phyloP scores from a whole-genome alignment of 2,888 invertebrate genomes.

The Charanyca ferruginea region DNA sequence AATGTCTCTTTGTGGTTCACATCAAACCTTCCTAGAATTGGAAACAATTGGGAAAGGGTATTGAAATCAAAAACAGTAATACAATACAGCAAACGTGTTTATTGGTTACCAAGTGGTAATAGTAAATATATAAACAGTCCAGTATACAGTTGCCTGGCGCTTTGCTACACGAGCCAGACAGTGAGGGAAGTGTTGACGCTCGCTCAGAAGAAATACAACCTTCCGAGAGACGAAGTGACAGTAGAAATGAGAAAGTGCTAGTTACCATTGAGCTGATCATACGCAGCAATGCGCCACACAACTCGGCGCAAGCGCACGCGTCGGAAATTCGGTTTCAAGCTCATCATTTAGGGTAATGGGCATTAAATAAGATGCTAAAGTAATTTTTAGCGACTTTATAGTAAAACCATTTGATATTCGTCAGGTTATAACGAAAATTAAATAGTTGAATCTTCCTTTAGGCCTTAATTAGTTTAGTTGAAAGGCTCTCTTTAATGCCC shows the following conservation, averaged over 20 bases:
- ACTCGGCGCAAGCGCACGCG: conserved; percentile 63
- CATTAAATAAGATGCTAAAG: conserved; percentile 6
- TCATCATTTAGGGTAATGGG: conserved; percentile 27
- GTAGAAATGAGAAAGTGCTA: conserved; percentile 10
- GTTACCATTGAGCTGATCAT: conserved; percentile 6
- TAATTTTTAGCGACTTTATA: not conserved
- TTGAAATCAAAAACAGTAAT: conserved; percentile 63
- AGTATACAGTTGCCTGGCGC: conserved; percentile 68
- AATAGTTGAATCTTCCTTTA: conserved; percentile 3
- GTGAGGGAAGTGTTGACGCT: conserved; percentile 20
- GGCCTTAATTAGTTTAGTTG: not conserved
- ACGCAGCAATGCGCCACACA: conserved; percentile 63
- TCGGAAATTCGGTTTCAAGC: conserved; percentile 54
- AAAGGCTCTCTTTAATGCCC: conserved; percentile 22
- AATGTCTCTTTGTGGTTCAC: not conserved
- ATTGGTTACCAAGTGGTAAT: conserved; percentile 69
- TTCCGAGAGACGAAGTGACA: conserved; percentile 20
- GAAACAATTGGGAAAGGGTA: not conserved
- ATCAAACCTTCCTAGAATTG: not conserved
- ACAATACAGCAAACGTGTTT: conserved; percentile 79
- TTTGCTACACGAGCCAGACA: conserved; percentile 59
- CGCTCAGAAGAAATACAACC: conserved; percentile 32
- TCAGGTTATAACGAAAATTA: conserved; percentile 13
- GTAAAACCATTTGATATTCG: conserved; percentile 2
- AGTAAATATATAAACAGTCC: conserved; percentile 72